Evolutionary conservation across 2,113 vertebrate species (phyloP), one percentile per base, ranked within the genome.

Genomic region (Podiceps cristatus): DNA sequence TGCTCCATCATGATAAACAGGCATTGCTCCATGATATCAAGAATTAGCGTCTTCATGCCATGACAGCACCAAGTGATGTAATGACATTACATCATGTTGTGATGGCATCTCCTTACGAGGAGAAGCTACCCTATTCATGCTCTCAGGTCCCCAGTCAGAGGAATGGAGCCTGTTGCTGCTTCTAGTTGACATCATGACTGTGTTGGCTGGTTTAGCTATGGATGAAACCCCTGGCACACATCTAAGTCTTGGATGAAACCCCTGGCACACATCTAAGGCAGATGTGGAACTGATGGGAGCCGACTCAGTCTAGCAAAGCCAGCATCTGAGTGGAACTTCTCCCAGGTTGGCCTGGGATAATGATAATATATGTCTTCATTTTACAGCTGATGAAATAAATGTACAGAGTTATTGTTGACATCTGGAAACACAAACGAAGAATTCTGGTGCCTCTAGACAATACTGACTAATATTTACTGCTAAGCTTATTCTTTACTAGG

Each of bases 391-490:
- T 25, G 12, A 93, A 93, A 91, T 85, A 71, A 91, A 93, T 49
- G 47, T n/a, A 50, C 47, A 77, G 80, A 74, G 56, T 84, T 74
- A 86, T 2, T 4, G 28, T 52, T 5, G 1, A 20, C 50, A 73
- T 47, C 31, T 23, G 8, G 69, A 91, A 92, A 89, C 40, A 95
- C 6, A 82, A 31, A 16, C 68, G 87, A 68, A 85, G 68, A 84
- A 52, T 87, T 52, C 35, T 68, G 33, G 79, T 68, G 31, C 35
- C 62, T 89, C 73, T 58, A 64, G 77, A 89, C 62, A 68, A 62
- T 4, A 3, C 53, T 68, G 33, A 89, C 60, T 95, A 84, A 87
- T 96, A 96, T 81, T 95, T 97, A 82, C 44, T 89, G 62, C 69
- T 82, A 85, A 73, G 29, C 31, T 87, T 62, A 33, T 37, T 84